A percentile compares a stretch with the other conserved stretches of the same genome.
Conservation (phyloP, 1,140 invertebrate genomes). For the Aphis craccivora region DNA sequence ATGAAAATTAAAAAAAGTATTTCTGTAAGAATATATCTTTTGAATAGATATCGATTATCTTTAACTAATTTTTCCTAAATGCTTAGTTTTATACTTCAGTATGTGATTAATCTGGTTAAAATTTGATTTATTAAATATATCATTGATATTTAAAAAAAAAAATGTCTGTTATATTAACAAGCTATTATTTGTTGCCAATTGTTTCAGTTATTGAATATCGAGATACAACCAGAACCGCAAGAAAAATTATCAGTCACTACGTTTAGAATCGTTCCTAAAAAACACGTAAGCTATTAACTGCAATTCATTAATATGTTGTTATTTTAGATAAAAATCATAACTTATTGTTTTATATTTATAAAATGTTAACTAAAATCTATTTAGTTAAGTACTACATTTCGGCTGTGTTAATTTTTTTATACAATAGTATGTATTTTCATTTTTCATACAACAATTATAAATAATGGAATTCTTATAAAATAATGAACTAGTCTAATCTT, state of each 20-base stretch:
- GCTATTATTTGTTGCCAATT: neutral
- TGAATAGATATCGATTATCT: neutral
- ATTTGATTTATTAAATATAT: neutral
- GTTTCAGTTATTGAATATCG: conserved; percentile 41
- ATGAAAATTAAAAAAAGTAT: neutral
- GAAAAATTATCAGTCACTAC: neutral
- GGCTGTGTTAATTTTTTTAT: too few relatives aligned
- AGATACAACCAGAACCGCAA: conserved; percentile 38
- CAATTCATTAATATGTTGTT: neutral
- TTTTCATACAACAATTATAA: too few relatives aligned
- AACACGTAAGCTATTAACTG: conserved; percentile 15
- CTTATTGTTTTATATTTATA: neutral
- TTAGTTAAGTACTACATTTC: too few relatives aligned
- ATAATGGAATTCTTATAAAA: too few relatives aligned
- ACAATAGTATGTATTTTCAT: too few relatives aligned
- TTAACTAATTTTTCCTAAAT: neutral
- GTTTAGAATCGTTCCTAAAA: conserved; percentile 29
- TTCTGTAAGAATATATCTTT: neutral
- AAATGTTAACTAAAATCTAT: neutral
- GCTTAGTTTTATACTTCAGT: neutral
- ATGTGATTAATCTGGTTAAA: neutral
- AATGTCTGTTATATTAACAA: neutral
- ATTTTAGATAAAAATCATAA: neutral
- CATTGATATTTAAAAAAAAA: neutral
- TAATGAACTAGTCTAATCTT: too few relatives aligned